Base-by-base conservation (phyloP, 2,888 invertebrate genomes). In the Megalurothrips usitatus region DNA sequence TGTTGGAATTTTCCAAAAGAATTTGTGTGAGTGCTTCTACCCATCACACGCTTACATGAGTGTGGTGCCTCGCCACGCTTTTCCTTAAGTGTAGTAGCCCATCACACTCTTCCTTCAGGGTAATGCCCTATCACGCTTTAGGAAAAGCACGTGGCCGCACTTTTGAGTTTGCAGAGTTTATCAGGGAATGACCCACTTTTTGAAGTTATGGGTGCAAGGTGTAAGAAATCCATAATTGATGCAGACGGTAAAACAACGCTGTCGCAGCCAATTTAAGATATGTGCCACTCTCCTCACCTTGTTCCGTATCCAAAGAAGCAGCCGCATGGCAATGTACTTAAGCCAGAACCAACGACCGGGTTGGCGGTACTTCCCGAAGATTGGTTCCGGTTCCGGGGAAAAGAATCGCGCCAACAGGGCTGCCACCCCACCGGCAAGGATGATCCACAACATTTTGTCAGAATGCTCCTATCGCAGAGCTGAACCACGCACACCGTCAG, bases 311-410 rank as follows among this genome's bases (percentile, higher is more conserved):
- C 88, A 88, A 83, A 92, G 88, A 8, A 92, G 82, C 17, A 88
- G 83, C 8, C 89, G 88, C 83, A 92, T 91, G 19, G 89, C 63
- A 0, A 86, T 86, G 86, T 91, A 92, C 86, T 93, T 93, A 49
- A 92, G 80, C 82, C 89, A 89, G 85, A 90, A 92, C 90, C 91
- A 92, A 86, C 90, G 91, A 43, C 92, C 92, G 0, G 90, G 90
- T 82, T 89, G 89, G 0, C 88, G 87, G 85, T 93, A 93, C 0
- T 92, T 86, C 0, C 91, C 91, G 78, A 90, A 88, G 80, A 92
- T 89, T 10, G 91, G 90, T 79, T 88, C 23, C 10, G 68, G 68
- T n/a, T 75, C 68, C 26, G 58, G 4, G 14, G 14, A 19, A 8
- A 17, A 6, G 14, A 6, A 6, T 10, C 52, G 52, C 10, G 52